These are phyloP conservation scores for Virgularia gustaviana DNA, from an alignment of 92 coral and sea anemone species.

Conservation along the genomic window DNA sequence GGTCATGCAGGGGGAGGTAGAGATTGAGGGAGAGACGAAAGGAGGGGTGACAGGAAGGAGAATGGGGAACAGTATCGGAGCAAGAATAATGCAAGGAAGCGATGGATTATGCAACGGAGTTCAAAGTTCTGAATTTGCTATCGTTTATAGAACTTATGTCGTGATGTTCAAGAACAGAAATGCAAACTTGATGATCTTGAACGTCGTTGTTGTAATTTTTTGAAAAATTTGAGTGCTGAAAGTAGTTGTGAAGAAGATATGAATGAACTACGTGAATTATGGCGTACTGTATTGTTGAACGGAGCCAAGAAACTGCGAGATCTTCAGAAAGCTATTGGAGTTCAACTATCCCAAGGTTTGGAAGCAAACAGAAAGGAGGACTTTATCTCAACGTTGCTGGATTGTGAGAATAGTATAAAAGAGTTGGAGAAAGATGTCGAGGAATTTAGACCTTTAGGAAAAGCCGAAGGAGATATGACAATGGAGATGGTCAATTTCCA, in stretches of 20 bases:
- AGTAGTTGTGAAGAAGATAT: constrained; percentile 1
- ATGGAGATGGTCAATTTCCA: constrained; percentile 7
- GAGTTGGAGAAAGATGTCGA: constrained; percentile 16
- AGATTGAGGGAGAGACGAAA: no score
- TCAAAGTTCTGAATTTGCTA: no score
- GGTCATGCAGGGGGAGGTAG: no score
- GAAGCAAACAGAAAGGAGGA: background rate
- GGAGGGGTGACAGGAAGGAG: no score
- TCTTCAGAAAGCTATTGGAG: constrained; percentile 13
- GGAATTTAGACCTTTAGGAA: background rate
- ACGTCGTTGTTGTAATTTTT: constrained; percentile 29
- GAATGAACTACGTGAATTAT: constrained; percentile 17
- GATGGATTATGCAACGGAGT: background rate
- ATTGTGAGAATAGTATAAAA: background rate
- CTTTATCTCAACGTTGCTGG: background rate
- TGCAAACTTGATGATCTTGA: constrained; percentile 40
- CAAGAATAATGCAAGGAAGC: background rate
- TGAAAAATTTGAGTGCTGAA: background rate
- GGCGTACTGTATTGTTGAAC: constrained; percentile 32
- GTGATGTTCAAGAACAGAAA: constrained; percentile 45
- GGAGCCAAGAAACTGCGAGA: constrained; percentile 24
- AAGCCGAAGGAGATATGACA: background rate
- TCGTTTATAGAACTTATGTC: constrained; percentile 50
- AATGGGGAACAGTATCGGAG: no score
- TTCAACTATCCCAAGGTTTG: background rate